Evolutionary conservation across 1,140 invertebrate species (phyloP).

Genomic region (Microplitis mediator): DNA sequence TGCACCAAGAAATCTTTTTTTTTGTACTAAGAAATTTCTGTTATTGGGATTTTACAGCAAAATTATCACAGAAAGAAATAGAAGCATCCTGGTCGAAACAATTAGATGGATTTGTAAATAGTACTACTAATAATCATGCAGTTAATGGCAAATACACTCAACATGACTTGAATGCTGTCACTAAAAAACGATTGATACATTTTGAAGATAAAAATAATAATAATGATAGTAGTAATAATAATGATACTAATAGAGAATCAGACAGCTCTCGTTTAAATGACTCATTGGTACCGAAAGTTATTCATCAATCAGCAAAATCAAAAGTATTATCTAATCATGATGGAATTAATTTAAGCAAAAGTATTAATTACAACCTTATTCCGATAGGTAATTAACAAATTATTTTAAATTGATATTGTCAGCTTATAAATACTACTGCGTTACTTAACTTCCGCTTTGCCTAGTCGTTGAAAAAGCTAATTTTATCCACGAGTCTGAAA

Average conservation of each 20-base stretch:
- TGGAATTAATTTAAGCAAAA: slow-evolving; percentile 34
- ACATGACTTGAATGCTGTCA: slow-evolving; percentile 27
- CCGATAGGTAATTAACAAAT: slow-evolving; percentile 40
- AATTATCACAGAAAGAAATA: slow-evolving; percentile 23
- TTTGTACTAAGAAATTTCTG: too few relatives aligned
- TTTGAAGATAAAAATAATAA: slow-evolving; percentile 48
- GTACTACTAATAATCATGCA: slow-evolving; percentile 25
- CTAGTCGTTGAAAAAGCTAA: slow-evolving; percentile 39
- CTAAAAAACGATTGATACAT: slow-evolving; percentile 31
- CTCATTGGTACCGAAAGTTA: slow-evolving; percentile 39
- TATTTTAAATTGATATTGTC: slow-evolving; percentile 17
- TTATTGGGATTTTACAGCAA: slow-evolving; percentile 1
- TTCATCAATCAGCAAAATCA: slow-evolving; percentile 38
- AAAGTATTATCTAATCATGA: slow-evolving; percentile 36
- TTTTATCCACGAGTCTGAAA: slow-evolving; percentile 55
- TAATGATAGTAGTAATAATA: slow-evolving; percentile 36
- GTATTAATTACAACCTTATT: slow-evolving; percentile 34
- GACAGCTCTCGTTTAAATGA: slow-evolving; percentile 19
- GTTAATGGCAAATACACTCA: slow-evolving; percentile 38
- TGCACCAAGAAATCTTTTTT: too few relatives aligned
- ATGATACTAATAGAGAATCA: slow-evolving; percentile 18
- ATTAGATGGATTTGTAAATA: slow-evolving; percentile 30
- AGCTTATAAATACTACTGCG: slow-evolving; percentile 19
- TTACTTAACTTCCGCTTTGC: slow-evolving; percentile 25
- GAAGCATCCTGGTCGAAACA: slow-evolving; percentile 23